Evolutionary conservation across 1,140 invertebrate species (phyloP), one percentile per base, ranked within the genome.

Genomic region (Macrosteles quadrilineatus): DNA sequence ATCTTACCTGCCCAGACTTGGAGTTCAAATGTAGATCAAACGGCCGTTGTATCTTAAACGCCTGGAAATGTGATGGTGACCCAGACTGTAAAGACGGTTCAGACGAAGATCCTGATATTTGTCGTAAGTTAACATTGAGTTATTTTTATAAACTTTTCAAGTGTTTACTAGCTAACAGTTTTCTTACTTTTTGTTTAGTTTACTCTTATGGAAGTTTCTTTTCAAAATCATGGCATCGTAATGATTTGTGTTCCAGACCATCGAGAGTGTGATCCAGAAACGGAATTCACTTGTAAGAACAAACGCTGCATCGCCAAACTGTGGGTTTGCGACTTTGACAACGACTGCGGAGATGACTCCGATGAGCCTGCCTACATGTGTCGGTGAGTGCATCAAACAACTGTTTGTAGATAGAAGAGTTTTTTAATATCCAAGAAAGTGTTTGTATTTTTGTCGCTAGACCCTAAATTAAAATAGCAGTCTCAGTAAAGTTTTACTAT

Each of bases 11-110:
- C 78, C 91, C 93, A 0, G 90, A 92, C n/a, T 84, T 95, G 3
- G 93, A 97, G 79, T 98, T 97, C 79, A 97, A 98, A 78, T 98
- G 96, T 77, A 89, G 89, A 74, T 87, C 87, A 0, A 96, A 91
- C 71, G 96, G 96, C 0, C 85, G 93, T 31, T 99, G 97, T 80
- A 97, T 99, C 68, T 87, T 98, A 19, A 89, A 91, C 32, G 91
- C 93, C 45, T 99, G 97, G 96, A 93, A 93, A 76, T 98, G 97
- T 78, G 96, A 98, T 77, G 94, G 93, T 0, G 95, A 98, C 77
- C 88, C 94, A 3, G 96, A 98, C 78, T 98, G 97, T 79, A 92
- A 93, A 76, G 97, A 98, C 80, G 92, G 91, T 50, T 93, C 91
- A 62, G 96, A 99, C 79, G 97, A 98, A 84, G 93, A 95, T 80